Base-by-base conservation (phyloP, 1,140 invertebrate genomes). In the Vanessa atalanta region DNA sequence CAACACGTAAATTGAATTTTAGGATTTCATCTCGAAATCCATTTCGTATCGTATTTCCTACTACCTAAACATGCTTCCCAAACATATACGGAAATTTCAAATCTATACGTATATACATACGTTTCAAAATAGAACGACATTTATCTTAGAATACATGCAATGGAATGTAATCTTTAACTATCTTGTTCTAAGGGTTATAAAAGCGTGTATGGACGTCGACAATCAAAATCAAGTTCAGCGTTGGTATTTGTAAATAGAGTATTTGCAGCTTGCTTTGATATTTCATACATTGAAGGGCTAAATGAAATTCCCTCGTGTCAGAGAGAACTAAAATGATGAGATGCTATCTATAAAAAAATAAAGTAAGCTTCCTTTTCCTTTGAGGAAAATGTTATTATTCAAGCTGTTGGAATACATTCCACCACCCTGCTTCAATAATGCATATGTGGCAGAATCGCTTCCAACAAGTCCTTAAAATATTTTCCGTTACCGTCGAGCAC, bases 11-110 rank as follows among this genome's bases (percentile, higher is more conserved):
- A 72, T 72, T 66, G 71, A 57, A 67, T 61, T 53, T 61, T 15
- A 16, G 55, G 65, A 72, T 64, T 61, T 47, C 71, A 72, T 72
- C 70, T 53, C 70, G 57, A 61, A 71, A 71, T 20, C 57, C 43
- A 70, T 61, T 50, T 23, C 60, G 48, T 31, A 60, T 66, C 51
- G n/a, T n/a, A 50, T 72, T 72, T 60, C 64, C 70, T 66, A 6
- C 20, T 4, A 31, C 26, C 26, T 31, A 43, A 20, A 70, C 55
- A 20, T 13, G 16, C 37, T 23, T 37, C 15, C 9, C 31, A 15
- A 61, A 37, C 14, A n/a, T 61, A 12, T 37, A 61, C 13, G 11
- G 57, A 15, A 61, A 37, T 37, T 15, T 61, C 26, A n/a, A 31
- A 26, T 61, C 23, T 61, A 61, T 37, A 13, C 13, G 1, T 5